Evolutionary conservation across 2,113 vertebrate species (phyloP), one percentile per base, ranked within the genome.

Genomic region (Trochalopteron elliotii): DNA sequence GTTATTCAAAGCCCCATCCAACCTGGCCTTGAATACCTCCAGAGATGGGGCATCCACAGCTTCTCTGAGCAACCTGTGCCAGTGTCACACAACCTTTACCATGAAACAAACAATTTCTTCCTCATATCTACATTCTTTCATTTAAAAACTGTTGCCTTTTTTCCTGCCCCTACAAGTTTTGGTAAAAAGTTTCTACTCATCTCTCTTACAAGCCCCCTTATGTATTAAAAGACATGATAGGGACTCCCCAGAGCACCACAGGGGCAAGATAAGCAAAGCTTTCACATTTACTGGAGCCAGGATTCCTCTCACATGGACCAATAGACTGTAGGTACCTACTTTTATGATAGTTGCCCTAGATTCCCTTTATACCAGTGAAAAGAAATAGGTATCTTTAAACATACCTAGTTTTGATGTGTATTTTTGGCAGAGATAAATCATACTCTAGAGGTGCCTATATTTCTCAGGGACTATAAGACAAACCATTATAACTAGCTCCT

Each of bases 361-460:
- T 75, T 84, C 24, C 12, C 11, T 60, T 91, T 77, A n/a, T 28
- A 77, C 5, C n/a, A 84, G 18, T 78, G n/a, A 70, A 91, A 77
- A 89, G 59, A 94, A 80, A 72, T 22, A 50, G 7, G 4, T 67
- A 18, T 53, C 64, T 89, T 91, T 87, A 87, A 93, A 71, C 25
- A 50, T 17, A 57, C 5, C 17, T 78, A 65, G 28, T 83, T 93
- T 84, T 91, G 42, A 87, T 84, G 50, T 61, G 40, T 49, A 78
- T 90, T 94, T 94, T 93, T 91, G 52, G 17, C 60, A 82, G 60
- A 74, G 64, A 87, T 74, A 78, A 93, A 81, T 83, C 44, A 11
- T 59, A n/a, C 40, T 44, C 63, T 60, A 79, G 53, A 86, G 37
- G 14, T 24, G 5, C 12, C 61, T 75, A 3, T 52, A 75, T 47